Conservation (phyloP, 2,113 vertebrate species). For the Forbesichthys papilliferus region DNA sequence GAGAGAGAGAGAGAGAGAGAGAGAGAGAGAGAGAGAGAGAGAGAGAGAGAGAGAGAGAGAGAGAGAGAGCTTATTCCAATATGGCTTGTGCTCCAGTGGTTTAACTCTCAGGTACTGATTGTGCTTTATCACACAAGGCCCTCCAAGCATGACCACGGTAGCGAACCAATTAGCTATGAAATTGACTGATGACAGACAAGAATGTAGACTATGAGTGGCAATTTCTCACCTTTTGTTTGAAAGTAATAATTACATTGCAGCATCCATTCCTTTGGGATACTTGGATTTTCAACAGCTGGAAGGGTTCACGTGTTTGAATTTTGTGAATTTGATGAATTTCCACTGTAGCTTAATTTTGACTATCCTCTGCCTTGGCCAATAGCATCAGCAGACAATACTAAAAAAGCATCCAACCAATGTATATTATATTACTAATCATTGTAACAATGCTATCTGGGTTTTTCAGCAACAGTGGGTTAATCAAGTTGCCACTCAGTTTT, state of each 20-base stretch:
- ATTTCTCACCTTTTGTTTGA: constrained; percentile 64
- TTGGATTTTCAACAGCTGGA: constrained; percentile 24
- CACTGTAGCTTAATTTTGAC: constrained; percentile 6
- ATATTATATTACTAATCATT: too few species aligned
- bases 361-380: neutral
- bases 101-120: constrained; percentile 60
- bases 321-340: constrained; percentile 14
- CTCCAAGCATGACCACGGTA: constrained; percentile 70
- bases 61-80: constrained; percentile 44
- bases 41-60: constrained; percentile 20
- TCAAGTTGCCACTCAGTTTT: too few species aligned
- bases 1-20: constrained; percentile 20
- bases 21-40: constrained; percentile 44
- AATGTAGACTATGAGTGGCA: constrained; percentile 50
- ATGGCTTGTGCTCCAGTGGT: constrained; percentile 51
- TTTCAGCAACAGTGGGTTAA: too few species aligned
- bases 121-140: constrained; percentile 67
- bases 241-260: constrained; percentile 60
- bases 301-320: constrained; percentile 13
- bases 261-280: constrained; percentile 16
- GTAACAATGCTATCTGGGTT: too few species aligned
- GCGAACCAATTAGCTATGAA: constrained; percentile 80
- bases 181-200: constrained; percentile 66
- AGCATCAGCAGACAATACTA: too few species aligned
- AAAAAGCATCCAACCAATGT: too few species aligned